These are phyloP conservation scores for Bembecia ichneumoniformis DNA, from an alignment of 2,888 invertebrate species.

Conservation along the genomic window DNA sequence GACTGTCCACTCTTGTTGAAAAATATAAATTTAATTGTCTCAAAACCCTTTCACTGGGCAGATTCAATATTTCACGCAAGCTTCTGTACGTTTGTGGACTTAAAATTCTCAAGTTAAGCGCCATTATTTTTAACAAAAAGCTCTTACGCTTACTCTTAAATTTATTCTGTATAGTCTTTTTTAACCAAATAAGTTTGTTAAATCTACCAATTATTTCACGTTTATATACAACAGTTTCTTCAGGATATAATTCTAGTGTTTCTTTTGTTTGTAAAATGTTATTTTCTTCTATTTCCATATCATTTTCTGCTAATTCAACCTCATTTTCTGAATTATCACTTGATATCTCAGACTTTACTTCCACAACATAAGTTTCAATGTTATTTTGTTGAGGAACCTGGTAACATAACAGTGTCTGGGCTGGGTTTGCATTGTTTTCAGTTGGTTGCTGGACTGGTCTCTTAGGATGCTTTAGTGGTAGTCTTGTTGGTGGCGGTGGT, in stretches of 20 bases:
- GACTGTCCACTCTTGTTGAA: background rate
- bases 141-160: background rate
- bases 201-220: background rate
- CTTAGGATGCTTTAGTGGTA: background rate
- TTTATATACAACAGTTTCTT: background rate
- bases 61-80: background rate
- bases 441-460: too few relatives aligned
- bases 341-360: background rate
- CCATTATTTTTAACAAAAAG: background rate
- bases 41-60: background rate
- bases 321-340: background rate
- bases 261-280: background rate
- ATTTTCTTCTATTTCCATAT: background rate
- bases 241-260: background rate
- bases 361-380: background rate
- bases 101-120: background rate
- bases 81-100: background rate
- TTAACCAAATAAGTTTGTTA: background rate
- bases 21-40: background rate
- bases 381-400: too few relatives aligned
- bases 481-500: background rate
- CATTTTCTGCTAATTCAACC: background rate
- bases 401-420: too few relatives aligned
- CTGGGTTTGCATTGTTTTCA: too few relatives aligned
- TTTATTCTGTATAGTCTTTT: background rate